Evolutionary conservation across 2,113 vertebrate species (phyloP).

Genomic region (Ictalurus punctatus): DNA sequence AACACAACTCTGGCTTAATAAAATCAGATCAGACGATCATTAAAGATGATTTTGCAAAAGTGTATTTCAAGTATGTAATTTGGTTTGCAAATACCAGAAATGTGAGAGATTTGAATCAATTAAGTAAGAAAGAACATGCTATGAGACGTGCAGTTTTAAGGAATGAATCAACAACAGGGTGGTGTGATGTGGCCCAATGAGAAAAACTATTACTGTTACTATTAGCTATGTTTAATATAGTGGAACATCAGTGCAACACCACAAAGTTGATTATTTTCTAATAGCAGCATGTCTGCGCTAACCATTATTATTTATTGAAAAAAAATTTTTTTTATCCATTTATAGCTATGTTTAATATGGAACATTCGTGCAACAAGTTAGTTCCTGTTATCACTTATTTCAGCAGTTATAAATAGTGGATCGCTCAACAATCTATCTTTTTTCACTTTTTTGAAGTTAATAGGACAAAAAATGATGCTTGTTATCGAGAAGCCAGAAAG

Average conservation of each 20-base stretch:
- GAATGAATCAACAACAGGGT: background rate
- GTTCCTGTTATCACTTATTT: background rate
- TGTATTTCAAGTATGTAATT: background rate
- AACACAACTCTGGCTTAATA: background rate
- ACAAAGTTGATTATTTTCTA: background rate
- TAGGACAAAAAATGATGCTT: background rate
- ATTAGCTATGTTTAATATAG: background rate
- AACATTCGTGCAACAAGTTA: background rate
- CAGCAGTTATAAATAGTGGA: background rate
- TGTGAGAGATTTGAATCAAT: background rate
- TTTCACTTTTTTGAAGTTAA: background rate
- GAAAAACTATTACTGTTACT: background rate
- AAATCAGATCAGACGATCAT: background rate
- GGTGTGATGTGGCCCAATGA: background rate
- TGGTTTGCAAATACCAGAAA: background rate
- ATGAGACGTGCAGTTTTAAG: background rate
- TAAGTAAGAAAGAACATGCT: background rate
- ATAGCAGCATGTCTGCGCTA: background rate
- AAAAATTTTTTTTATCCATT: background rate
- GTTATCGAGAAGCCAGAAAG: background rate
- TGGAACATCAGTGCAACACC: background rate
- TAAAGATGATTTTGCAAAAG: background rate
- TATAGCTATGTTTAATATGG: background rate
- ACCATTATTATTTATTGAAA: background rate
- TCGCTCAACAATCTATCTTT: background rate